A percentile compares a stretch with the other conserved stretches of the same genome.
Evolutionary conservation across 30 jellyfish, hydroid and myxozoan species (phyloP).

Genomic region (Rhopilema esculentum): DNA sequence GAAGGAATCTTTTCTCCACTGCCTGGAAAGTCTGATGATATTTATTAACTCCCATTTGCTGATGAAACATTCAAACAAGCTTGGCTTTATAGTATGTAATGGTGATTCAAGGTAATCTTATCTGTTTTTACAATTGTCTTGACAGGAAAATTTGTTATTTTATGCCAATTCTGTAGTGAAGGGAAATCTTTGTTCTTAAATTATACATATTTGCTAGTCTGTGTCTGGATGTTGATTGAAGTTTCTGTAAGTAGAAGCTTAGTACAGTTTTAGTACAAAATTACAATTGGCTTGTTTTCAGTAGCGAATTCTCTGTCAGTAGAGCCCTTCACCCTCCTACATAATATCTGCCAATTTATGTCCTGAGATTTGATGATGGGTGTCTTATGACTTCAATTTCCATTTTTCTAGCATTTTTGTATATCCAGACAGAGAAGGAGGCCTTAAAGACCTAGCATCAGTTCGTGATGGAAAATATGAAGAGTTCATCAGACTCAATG

Average conservation of each 20-base stretch:
- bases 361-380: neutral
- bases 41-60: constrained; percentile 87
- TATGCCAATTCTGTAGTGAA: neutral
- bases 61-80: constrained; percentile 85
- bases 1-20: constrained; percentile 61
- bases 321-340: no score
- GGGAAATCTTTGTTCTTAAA: neutral
- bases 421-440: constrained; percentile 67
- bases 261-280: neutral
- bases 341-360: no score
- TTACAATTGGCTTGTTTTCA: neutral
- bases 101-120: constrained; percentile 41
- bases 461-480: constrained; percentile 90
- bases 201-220: no score
- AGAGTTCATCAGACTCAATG: constrained; percentile 73
- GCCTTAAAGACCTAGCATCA: neutral
- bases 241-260: neutral
- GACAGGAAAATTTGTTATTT: no score
- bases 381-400: neutral
- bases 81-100: constrained; percentile 83
- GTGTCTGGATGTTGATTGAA: no score
- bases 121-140: neutral
- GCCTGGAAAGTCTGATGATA: constrained; percentile 86
- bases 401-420: constrained; percentile 50
- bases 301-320: neutral